Percentiles rank a stretch among this genome's conserved stretches.
phyloP scores from a whole-genome alignment of 2,113 vertebrate genomes.

The Vombatus ursinus region DNA sequence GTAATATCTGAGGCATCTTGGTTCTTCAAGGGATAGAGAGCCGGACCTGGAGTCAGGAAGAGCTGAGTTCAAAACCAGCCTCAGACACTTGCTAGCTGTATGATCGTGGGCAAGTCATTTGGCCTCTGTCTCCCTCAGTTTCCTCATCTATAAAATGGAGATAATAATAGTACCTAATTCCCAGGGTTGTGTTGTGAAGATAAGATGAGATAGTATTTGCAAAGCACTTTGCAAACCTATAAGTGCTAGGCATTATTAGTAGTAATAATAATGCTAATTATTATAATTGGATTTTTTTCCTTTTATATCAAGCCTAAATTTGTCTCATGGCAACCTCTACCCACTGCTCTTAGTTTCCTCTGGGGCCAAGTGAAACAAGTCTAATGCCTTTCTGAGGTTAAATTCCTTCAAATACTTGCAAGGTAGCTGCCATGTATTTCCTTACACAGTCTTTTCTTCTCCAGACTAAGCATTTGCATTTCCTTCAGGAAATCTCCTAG shows the following conservation, averaged over 20 bases:
- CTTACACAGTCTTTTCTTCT: background rate
- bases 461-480: background rate
- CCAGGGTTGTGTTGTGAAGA: background rate
- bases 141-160: background rate
- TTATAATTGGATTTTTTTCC: background rate
- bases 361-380: background rate
- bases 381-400: background rate
- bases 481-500: background rate
- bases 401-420: background rate
- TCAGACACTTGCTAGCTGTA: background rate
- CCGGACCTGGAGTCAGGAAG: background rate
- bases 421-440: background rate
- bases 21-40: background rate
- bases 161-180: background rate
- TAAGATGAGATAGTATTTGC: background rate
- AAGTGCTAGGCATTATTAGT: background rate
- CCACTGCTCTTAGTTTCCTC: background rate
- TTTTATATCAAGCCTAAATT: background rate
- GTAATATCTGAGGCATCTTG: background rate
- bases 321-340: background rate
- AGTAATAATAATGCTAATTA: background rate
- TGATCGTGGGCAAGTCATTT: background rate
- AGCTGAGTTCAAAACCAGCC: background rate
- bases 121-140: background rate
- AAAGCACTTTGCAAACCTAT: background rate